phyloP scores from a whole-genome alignment of 2,113 vertebrate genomes.

The Andinoacara biseriatus region DNA sequence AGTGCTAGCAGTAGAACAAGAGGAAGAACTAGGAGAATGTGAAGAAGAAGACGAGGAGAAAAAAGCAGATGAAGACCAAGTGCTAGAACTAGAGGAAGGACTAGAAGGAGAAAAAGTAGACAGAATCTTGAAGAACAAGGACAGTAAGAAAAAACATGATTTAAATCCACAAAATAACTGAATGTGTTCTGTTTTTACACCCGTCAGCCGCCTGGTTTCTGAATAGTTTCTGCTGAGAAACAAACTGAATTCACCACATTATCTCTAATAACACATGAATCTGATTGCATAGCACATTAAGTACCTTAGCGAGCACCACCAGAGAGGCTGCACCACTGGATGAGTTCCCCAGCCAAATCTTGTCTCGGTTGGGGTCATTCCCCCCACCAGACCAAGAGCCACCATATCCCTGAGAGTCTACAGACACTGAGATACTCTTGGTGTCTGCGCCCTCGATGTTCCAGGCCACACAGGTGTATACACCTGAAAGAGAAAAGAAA shows the following conservation, averaged over 20 bases:
- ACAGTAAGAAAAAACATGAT: neutral
- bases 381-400: conserved; percentile 2
- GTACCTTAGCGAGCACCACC: conserved; percentile 79
- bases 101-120: no score
- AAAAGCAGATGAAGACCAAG: no score
- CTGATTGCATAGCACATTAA: neutral
- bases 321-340: conserved; percentile 65
- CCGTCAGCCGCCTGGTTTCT: no score
- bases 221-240: neutral
- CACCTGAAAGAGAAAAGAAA: conserved; percentile 54
- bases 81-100: no score
- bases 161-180: neutral
- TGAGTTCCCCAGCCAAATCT: conserved; percentile 34
- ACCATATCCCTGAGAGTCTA: conserved; percentile 62
- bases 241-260: no score
- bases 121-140: no score
- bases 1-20: neutral
- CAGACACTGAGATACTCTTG: conserved; percentile 74
- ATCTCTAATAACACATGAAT: neutral
- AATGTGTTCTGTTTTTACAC: neutral
- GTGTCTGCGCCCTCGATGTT: conserved; percentile 83
- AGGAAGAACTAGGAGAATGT: neutral
- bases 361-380: conserved; percentile 28
- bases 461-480: conserved; percentile 86
- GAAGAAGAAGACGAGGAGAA: no score